Base-by-base conservation (phyloP, 1,140 invertebrate genomes). In the Trichonephila clavata region DNA sequence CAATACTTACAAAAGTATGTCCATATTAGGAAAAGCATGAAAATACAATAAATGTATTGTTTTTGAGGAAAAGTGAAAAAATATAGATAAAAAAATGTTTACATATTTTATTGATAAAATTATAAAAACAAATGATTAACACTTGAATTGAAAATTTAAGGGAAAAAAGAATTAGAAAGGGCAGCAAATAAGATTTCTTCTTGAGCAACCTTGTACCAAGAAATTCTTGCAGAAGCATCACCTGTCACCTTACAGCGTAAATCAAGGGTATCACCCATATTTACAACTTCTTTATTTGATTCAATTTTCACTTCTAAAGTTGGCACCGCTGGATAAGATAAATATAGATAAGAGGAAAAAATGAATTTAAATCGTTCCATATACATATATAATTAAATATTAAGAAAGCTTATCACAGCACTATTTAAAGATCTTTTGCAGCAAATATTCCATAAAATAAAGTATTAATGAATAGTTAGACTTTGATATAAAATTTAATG, bases 241-340 rank as follows among this genome's bases (percentile, higher is more conserved):
- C 97, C 97, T 89, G 95, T 96, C 0, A 97, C 97, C 94, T 97
- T 96, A 95, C 98, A 98, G n/a, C 96, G 96, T 10, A 98, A 95
- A 94, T 98, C 97, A 1, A 98, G 96, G 86, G 96, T 97, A 92
- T 98, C 97, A 2, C 98, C 98, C 21, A 97, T 96, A 93, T 96
- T 96, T 24, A 97, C 96, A 21, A 96, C 96, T 89, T 97, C 96
- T 27, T 96, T 95, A 7, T 96, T 97, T 32, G 97, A 95, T 59
- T 96, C 96, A 24, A 97, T 96, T 50, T 95, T 94, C 94, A 90
- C 97, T 95, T 61, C 94, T n/a, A 95, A 50, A 18, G 95, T 95
- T 27, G 94, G 93, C 1, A 94, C 93, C 43, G 94, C 94, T 95
- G n/a, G 24, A 94, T 80, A 21, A 88, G 27, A 65, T 39, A 20